These are phyloP conservation scores for Ciona savignyi DNA, from an alignment of 23 tunicate species.

Conservation along the genomic window DNA sequence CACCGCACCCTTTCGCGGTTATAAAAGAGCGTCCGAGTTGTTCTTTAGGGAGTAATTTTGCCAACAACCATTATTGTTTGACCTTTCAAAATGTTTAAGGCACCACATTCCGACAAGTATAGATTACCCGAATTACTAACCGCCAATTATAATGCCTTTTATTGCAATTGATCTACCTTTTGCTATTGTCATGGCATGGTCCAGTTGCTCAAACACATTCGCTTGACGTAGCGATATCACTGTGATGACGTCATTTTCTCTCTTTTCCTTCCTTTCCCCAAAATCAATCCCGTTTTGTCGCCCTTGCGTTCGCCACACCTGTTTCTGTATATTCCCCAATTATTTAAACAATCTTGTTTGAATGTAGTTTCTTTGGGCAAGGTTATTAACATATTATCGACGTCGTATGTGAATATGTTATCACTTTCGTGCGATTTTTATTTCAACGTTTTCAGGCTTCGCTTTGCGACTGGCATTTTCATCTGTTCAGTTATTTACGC, in stretches of 20 bases:
- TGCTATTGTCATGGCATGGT: neutral
- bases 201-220: neutral
- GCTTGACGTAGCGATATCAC: neutral
- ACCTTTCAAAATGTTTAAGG: no score
- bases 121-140: neutral
- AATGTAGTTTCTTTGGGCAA: no score
- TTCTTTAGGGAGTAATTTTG: no score
- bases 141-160: neutral
- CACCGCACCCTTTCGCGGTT: neutral
- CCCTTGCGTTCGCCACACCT: no score
- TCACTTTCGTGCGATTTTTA: no score
- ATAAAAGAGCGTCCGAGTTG: neutral
- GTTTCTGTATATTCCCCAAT: no score
- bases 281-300: no score
- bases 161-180: neutral
- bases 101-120: no score
- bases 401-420: neutral
- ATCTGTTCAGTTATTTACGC: neutral
- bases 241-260: neutral
- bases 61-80: no score
- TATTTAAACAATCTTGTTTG: no score
- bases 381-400: no score
- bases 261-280: no score
- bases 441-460: neutral
- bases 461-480: neutral